phyloP scores from a whole-genome alignment of 1,140 invertebrate genomes.

The Apis mellifera region DNA sequence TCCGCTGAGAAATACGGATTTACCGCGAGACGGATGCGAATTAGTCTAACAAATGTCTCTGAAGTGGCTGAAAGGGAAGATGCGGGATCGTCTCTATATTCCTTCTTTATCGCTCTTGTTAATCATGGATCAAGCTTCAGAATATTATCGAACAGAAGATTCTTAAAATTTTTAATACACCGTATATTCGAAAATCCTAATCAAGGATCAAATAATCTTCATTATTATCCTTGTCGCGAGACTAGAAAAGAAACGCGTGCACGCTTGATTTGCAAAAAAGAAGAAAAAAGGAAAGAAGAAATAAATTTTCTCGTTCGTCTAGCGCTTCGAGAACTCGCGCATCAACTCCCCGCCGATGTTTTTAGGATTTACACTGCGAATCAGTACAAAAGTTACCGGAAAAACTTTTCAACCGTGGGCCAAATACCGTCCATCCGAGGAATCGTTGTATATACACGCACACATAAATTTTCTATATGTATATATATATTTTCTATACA shows the following conservation, averaged over 20 bases:
- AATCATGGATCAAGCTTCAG: background rate
- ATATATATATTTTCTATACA: too few species aligned
- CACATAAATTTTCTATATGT: background rate
- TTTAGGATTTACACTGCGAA: constrained; percentile 44
- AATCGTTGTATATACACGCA: constrained; percentile 26
- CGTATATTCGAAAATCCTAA: too few species aligned
- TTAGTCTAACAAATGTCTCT: constrained; percentile 5
- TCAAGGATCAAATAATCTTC: too few species aligned
- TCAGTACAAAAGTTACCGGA: constrained; percentile 54
- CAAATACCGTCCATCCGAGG: constrained; percentile 50
- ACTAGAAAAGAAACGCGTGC: background rate
- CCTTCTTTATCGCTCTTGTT: background rate
- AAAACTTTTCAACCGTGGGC: constrained; percentile 60
- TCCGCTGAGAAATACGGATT: background rate
- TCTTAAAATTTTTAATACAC: too few species aligned
- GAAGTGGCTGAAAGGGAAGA: background rate
- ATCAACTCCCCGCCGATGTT: constrained; percentile 42
- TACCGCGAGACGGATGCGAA: constrained; percentile 1
- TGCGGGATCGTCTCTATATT: background rate
- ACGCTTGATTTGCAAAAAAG: background rate
- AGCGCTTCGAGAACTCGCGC: constrained; percentile 45
- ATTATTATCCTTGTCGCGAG: background rate
- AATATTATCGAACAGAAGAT: too few species aligned
- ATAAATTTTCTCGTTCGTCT: constrained; percentile 36
- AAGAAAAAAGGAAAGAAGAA: background rate